Conservation (phyloP, 2,113 vertebrate genomes). For the Datnioides undecimradiatus region DNA sequence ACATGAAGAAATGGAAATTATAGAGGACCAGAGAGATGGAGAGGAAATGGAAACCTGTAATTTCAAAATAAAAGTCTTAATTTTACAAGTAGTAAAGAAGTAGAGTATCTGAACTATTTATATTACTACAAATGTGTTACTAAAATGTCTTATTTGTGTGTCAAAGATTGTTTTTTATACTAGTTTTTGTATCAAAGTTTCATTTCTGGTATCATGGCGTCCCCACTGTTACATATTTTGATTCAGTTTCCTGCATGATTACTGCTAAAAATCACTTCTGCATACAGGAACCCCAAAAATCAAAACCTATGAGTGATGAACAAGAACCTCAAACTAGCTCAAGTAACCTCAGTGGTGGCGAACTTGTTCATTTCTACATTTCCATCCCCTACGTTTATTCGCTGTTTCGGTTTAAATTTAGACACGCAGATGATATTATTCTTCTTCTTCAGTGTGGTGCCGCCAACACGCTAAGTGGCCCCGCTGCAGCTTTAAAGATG, state of each 20-base stretch:
- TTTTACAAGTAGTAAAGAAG: too few relatives aligned
- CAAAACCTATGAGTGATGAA: background rate
- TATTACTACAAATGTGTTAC: too few relatives aligned
- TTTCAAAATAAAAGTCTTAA: too few relatives aligned
- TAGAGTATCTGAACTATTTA: too few relatives aligned
- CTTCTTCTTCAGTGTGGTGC: background rate
- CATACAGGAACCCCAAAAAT: background rate
- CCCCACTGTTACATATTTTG: background rate
- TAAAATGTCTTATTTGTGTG: too few relatives aligned
- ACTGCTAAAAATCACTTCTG: background rate
- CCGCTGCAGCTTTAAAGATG: constrained; percentile 22
- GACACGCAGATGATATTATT: background rate
- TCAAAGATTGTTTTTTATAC: too few relatives aligned
- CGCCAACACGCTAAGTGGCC: background rate
- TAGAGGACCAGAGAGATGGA: too few relatives aligned
- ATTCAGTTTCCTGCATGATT: background rate
- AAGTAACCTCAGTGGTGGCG: background rate
- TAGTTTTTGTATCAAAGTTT: too few relatives aligned
- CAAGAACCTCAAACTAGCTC: background rate
- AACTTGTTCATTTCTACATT: background rate
- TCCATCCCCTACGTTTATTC: background rate
- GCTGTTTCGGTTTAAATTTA: too few relatives aligned
- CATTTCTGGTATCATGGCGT: too few relatives aligned
- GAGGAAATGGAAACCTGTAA: too few relatives aligned
- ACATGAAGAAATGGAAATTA: too few relatives aligned